These are phyloP conservation scores for Lichenostomus cassidix DNA, from an alignment of 2,113 vertebrate genomes.

Conservation along the genomic window DNA sequence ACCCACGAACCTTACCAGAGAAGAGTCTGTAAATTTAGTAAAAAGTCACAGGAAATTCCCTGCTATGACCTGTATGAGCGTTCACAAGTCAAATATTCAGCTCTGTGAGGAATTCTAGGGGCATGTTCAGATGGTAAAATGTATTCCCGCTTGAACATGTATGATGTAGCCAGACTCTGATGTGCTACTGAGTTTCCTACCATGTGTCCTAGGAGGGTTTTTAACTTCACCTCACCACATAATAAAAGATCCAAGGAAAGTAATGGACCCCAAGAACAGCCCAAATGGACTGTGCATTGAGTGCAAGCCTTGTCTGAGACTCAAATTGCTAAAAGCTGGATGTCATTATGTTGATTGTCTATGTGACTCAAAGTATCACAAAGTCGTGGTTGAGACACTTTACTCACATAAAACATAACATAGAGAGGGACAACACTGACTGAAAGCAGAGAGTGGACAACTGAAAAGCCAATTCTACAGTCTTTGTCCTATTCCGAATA, in stretches of 20 bases:
- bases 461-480: not conserved
- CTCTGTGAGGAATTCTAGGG: not conserved
- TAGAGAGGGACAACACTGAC: not conserved
- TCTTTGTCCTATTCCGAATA: not conserved
- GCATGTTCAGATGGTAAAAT: not conserved
- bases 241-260: not conserved
- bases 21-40: not conserved
- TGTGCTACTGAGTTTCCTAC: not conserved
- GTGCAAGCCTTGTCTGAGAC: not conserved
- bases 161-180: not conserved
- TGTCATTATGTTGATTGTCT: not conserved
- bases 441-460: not conserved
- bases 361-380: not conserved
- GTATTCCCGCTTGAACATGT: rapidly evolving
- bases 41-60: not conserved
- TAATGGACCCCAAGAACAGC: not conserved
- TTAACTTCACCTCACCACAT: not conserved
- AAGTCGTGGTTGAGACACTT: not conserved
- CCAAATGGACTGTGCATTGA: not conserved
- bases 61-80: not conserved
- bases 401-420: not conserved
- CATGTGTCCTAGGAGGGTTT: not conserved
- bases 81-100: not conserved
- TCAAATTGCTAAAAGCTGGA: not conserved
- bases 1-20: not conserved